A percentile compares a stretch with the other conserved stretches of the same genome.
Conservation (phyloP, 2,797 vertebrate species). For the Sternarchorhynchus goeldii region DNA sequence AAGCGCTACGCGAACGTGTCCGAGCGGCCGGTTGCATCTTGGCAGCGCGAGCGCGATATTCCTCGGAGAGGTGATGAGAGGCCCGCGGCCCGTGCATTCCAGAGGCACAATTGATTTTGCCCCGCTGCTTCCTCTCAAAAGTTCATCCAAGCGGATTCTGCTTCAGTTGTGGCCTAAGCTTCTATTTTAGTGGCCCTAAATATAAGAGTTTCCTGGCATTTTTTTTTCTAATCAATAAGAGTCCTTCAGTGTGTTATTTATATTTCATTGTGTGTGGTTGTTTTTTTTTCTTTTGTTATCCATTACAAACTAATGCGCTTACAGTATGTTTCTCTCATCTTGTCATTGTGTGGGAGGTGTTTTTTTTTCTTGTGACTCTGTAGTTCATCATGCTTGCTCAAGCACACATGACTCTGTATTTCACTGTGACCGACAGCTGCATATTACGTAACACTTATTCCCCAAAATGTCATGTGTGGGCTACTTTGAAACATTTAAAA, state of each 20-base stretch:
- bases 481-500: neutral
- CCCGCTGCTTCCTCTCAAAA: conserved; percentile 53
- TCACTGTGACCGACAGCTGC: conserved; percentile 6
- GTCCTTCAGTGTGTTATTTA: conserved; percentile 28
- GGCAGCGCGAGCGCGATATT: conserved; percentile 29
- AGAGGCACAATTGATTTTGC: conserved; percentile 47
- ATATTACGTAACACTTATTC: conserved; percentile 29
- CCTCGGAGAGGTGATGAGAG: conserved; percentile 31
- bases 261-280: conserved; percentile 10
- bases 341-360: neutral
- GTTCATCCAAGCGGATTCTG: conserved; percentile 33
- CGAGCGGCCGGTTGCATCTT: neutral
- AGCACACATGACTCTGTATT: neutral
- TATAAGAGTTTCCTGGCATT: conserved; percentile 37
- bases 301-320: conserved; percentile 26
- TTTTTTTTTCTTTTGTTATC: neutral
- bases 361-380: too few relatives aligned
- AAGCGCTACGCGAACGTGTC: neutral
- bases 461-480: conserved; percentile 24
- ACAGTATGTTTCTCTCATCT: conserved; percentile 18
- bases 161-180: conserved; percentile 19
- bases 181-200: conserved; percentile 50
- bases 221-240: conserved; percentile 5
- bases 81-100: conserved; percentile 25
- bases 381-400: neutral